A percentile compares a stretch with the other conserved stretches of the same genome.
Conservation (phyloP, 2,888 invertebrate genomes). For the Macrosiphum euphorbiae region DNA sequence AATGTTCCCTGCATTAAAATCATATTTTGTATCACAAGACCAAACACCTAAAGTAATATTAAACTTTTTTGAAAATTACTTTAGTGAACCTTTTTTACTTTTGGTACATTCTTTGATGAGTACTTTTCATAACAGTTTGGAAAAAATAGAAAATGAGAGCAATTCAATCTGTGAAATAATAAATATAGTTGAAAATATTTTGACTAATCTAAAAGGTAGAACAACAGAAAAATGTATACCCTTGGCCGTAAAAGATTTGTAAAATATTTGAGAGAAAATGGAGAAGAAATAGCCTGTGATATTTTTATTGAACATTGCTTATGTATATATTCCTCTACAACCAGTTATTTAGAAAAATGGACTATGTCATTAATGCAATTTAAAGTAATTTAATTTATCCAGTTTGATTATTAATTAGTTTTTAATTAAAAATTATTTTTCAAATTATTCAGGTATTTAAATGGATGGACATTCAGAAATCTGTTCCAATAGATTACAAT, state of each 20-base stretch:
- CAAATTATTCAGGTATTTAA: conserved; percentile 23
- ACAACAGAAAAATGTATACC: not conserved
- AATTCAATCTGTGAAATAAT: conserved; percentile 34
- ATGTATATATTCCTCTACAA: not conserved
- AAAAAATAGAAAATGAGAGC: conserved; percentile 33
- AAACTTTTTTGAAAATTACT: conserved; percentile 8
- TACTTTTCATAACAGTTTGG: conserved; percentile 27
- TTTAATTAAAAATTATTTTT: conserved; percentile 21
- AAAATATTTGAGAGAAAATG: not conserved
- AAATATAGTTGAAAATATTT: conserved; percentile 34
- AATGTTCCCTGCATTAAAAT: not conserved
- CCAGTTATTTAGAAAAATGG: conserved; percentile 21
- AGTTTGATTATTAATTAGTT: not conserved
- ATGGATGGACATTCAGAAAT: conserved; percentile 24
- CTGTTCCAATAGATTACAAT: conserved; percentile 17
- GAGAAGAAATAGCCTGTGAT: conserved; percentile 16
- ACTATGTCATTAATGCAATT: conserved; percentile 14
- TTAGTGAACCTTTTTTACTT: conserved; percentile 12
- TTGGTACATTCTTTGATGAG: conserved; percentile 22
- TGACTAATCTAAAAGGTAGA: conserved; percentile 15
- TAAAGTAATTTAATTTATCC: conserved; percentile 13
- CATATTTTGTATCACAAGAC: conserved; percentile 4
- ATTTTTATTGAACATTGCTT: not conserved
- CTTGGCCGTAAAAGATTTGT: not conserved
- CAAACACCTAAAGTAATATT: not conserved